Conservation (phyloP, 1,140 invertebrate genomes). For the Phthorimaea operculella region DNA sequence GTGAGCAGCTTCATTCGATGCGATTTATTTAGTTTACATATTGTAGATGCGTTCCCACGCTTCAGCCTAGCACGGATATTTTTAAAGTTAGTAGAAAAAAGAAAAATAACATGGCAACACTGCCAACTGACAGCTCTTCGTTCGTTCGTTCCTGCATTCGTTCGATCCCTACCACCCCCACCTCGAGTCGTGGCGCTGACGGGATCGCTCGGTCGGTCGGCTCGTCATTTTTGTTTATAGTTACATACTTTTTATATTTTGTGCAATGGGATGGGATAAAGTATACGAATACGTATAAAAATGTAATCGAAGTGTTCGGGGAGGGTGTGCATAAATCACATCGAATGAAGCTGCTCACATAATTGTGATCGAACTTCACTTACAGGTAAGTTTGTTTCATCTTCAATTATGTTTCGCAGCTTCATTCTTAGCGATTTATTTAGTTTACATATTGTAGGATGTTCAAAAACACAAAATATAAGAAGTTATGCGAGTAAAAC, state of each 20-base stretch:
- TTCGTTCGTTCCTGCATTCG: too few species aligned
- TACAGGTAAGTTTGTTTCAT: conserved; percentile 12
- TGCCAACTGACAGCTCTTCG: not conserved
- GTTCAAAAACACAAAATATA: conserved; percentile 3
- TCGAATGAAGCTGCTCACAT: conserved; percentile 12
- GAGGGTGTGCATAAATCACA: conserved; percentile 6
- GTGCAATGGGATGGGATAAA: too few species aligned
- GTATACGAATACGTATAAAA: too few species aligned
- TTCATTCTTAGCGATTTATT: conserved; percentile 1
- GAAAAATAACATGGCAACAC: not conserved
- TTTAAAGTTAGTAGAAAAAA: not conserved
- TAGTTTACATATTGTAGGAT: conserved; percentile 2
- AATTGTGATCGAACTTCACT: conserved; percentile 12
- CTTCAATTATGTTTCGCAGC: conserved; percentile 6
- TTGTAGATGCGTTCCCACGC: conserved; percentile 1
- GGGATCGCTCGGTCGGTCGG: too few species aligned
- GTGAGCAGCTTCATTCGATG: conserved; percentile 10
- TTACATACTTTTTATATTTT: too few species aligned
- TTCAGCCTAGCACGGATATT: conserved; percentile 3
- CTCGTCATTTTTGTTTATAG: too few species aligned
- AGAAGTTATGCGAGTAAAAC: not conserved
- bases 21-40: conserved; percentile 8
- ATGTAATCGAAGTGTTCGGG: not conserved
- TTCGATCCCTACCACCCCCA: too few species aligned
- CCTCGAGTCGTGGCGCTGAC: too few species aligned